Evolutionary conservation across 2,888 invertebrate genomes (phyloP).

Genomic region (Latrodectus elegans): DNA sequence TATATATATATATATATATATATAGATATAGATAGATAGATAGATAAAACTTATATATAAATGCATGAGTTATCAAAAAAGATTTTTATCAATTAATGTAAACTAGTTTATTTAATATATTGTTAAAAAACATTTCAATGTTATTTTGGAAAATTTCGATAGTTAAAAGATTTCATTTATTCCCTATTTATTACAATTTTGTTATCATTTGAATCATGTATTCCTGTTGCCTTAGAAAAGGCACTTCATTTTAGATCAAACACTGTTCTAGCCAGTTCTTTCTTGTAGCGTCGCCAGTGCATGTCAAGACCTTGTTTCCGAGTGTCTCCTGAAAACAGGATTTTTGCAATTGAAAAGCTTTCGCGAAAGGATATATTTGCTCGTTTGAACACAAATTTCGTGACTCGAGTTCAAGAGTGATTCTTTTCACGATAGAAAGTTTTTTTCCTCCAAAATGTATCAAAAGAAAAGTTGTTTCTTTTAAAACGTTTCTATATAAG

Average conservation of each 20-base stretch:
- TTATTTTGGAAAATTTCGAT: too few species aligned
- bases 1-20: too few species aligned
- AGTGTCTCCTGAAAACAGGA: conserved; percentile 32
- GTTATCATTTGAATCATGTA: conserved; percentile 11
- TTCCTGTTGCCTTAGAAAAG: conserved; percentile 7
- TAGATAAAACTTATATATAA: too few species aligned
- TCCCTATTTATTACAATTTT: too few species aligned
- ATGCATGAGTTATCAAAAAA: too few species aligned
- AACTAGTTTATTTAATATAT: too few species aligned
- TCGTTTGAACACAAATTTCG: conserved; percentile 41
- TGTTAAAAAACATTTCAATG: too few species aligned
- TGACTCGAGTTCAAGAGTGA: conserved; percentile 30
- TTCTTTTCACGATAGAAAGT: neutral
- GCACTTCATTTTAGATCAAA: conserved; percentile 27
- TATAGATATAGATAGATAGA: too few species aligned
- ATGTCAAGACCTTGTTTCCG: conserved; percentile 50
- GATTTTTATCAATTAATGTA: too few species aligned
- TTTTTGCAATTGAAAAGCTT: conserved; percentile 33
- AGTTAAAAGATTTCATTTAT: too few species aligned
- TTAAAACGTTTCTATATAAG: too few species aligned
- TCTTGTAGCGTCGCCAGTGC: conserved; percentile 20
- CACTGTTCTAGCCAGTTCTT: conserved; percentile 8
- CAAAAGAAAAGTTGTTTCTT: neutral
- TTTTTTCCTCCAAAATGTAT: neutral
- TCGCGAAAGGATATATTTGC: conserved; percentile 32